Conservation (phyloP, 2,113 vertebrate genomes). For the Lontra canadensis region DNA sequence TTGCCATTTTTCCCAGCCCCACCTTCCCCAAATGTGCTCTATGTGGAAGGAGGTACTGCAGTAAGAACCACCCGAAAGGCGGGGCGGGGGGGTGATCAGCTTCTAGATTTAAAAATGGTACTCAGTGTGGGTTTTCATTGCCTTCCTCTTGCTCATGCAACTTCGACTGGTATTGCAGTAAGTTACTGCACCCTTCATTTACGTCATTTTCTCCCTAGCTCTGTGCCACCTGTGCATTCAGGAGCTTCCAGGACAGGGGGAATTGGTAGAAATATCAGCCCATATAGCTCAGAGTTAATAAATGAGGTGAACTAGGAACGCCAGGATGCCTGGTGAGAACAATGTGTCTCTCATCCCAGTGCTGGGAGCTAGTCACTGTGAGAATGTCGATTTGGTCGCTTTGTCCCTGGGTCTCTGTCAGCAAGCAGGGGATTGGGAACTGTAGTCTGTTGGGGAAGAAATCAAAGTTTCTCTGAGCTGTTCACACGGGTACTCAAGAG, state of each 20-base stretch:
- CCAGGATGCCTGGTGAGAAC: background rate
- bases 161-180: background rate
- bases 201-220: background rate
- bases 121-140: background rate
- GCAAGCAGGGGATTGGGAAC: background rate
- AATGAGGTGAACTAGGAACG: background rate
- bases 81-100: background rate
- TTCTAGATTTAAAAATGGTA: slow-evolving; percentile 19
- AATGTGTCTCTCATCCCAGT: background rate
- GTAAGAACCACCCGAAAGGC: background rate
- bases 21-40: background rate
- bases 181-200: background rate
- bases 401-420: background rate
- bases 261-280: background rate
- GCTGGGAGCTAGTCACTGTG: background rate
- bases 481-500: background rate
- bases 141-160: background rate
- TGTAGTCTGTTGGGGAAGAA: background rate
- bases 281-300: background rate
- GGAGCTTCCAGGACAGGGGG: background rate
- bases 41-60: background rate
- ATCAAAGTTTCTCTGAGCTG: background rate
- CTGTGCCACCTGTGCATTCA: background rate
- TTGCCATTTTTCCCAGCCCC: background rate
- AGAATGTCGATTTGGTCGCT: background rate